Evolutionary conservation across 2,797 vertebrate genomes (phyloP).

Genomic region (Ctenopoma kingsleyae): DNA sequence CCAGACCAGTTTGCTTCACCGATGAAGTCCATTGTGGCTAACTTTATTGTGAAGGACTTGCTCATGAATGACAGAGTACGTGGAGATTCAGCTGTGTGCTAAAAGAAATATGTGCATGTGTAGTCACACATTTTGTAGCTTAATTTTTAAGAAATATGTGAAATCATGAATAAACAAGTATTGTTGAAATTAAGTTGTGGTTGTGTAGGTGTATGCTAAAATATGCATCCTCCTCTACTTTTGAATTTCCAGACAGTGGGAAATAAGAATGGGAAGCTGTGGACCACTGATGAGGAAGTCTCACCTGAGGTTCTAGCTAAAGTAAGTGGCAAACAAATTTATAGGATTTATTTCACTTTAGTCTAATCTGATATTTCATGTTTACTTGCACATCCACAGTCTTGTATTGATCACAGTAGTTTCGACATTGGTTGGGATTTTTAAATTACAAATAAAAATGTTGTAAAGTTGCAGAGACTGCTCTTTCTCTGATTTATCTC

Average conservation of each 20-base stretch:
- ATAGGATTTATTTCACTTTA: neutral
- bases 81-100: conserved; percentile 13
- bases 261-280: conserved; percentile 97
- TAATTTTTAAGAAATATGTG: neutral
- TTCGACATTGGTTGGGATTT: neutral
- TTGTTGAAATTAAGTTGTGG: neutral
- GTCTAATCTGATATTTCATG: neutral
- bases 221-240: conserved; percentile 4
- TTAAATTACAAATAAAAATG: neutral
- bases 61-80: conserved; percentile 99
- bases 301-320: conserved; percentile 95
- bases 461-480: neutral
- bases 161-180: neutral
- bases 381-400: neutral
- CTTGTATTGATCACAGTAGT: neutral
- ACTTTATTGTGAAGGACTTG: conserved; percentile 99
- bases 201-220: neutral
- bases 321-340: conserved; percentile 55
- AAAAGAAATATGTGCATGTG: neutral
- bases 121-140: neutral
- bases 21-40: conserved; percentile 99
- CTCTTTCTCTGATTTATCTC: neutral
- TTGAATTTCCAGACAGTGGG: conserved; percentile 89
- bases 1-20: conserved; percentile 99
- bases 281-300: conserved; percentile 97